Base-by-base conservation (phyloP, 2,888 invertebrate species). In the Vannuccia rotundouncinata region DNA sequence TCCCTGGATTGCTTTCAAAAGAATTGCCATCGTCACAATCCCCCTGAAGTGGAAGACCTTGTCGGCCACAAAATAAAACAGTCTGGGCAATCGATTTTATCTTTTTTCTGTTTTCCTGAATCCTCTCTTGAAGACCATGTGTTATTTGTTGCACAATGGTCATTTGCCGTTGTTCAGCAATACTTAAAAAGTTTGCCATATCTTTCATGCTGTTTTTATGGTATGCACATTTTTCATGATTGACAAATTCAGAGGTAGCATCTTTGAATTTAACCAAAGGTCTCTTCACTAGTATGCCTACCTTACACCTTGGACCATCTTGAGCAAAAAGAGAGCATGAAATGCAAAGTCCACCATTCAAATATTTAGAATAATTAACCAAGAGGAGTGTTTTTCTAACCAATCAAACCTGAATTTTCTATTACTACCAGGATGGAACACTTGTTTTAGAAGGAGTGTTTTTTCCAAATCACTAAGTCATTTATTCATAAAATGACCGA, bases 1-100 rank as follows among this genome's bases (percentile, higher is more conserved):
- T 85, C 31, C 85, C 85, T 73, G 84, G 83, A 80, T 84, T 83
- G 25, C 79, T 22, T 13, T 66, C 10, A 66, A 22, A 66, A 66
- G 66, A 66, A 5, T 13, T 13, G 22, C 22, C 10, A 66, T 22
- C 66, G 22, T 66, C 22, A 5, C 66, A 2, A 22, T 66, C 22
- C 22, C 66, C 66, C 5, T 22, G 66, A 66, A 66, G 66, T 13
- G 66, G 10, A 66, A 66, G 5, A 13, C 66, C 22, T 66, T 66
- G 66, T 22, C 66, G 5, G 22, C 66, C 66, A 66, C 66, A 66
- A 66, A 66, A 66, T 13, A 66, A 13, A 22, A 66, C 66, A 13
- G 66, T 66, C 22, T 66, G 10, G 22, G 66, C 66, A 13, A 66
- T 22, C 5, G 66, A 66, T 66, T 66, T 66, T 22, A 13, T 13